These are phyloP conservation scores for Lindbergichthys nudifrons DNA, from an alignment of 2,797 vertebrate genomes.

Conservation along the genomic window DNA sequence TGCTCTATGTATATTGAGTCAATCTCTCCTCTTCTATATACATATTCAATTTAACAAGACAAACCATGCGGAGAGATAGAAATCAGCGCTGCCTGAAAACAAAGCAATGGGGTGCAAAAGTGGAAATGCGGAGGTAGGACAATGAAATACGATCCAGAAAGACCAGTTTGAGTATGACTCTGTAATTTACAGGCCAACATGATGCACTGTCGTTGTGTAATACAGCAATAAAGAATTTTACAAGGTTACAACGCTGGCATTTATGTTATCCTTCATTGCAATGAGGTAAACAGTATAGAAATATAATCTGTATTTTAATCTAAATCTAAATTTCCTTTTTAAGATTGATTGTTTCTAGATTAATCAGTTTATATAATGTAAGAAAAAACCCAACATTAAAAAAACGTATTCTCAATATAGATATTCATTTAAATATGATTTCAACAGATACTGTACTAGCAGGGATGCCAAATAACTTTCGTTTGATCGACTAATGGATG, in stretches of 20 bases:
- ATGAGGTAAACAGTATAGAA: not conserved
- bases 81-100: not conserved
- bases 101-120: not conserved
- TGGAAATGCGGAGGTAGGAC: not conserved
- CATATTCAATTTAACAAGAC: constrained; percentile 2
- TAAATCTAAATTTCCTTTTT: too few species aligned
- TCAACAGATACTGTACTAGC: too few species aligned
- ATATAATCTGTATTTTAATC: too few species aligned
- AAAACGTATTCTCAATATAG: too few species aligned
- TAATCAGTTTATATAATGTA: too few species aligned
- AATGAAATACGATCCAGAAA: not conserved
- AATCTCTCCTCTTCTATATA: not conserved
- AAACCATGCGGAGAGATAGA: not conserved
- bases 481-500: too few species aligned
- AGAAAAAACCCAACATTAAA: too few species aligned
- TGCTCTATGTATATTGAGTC: constrained; percentile 16
- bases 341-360: too few species aligned
- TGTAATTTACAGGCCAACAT: not conserved
- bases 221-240: not conserved
- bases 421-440: too few species aligned
- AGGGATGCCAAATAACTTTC: too few species aligned
- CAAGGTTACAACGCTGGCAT: not conserved
- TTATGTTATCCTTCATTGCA: not conserved
- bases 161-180: not conserved
- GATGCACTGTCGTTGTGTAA: not conserved